Percentiles rank a stretch among this genome's conserved stretches.
Conservation (phyloP, 2,888 invertebrate species). For the Maniola hyperantus region DNA sequence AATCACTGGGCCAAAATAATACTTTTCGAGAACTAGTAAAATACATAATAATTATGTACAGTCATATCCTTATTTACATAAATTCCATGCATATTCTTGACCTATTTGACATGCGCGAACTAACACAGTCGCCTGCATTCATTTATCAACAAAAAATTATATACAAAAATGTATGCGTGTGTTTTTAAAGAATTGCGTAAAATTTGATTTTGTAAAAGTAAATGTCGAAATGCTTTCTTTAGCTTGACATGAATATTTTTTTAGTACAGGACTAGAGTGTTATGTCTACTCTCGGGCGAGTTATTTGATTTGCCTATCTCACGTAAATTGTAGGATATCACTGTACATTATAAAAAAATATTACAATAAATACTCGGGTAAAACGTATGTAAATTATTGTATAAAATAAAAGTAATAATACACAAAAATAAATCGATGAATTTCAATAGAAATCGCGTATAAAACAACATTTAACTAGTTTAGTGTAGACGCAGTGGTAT, state of each 20-base stretch:
- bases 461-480: slow-evolving; percentile 51
- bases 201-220: background rate
- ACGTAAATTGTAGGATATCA: slow-evolving; percentile 2
- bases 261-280: background rate
- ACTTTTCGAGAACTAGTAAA: slow-evolving; percentile 54
- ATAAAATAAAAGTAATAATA: slow-evolving; percentile 50
- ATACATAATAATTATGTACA: background rate
- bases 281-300: background rate
- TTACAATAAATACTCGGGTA: slow-evolving; percentile 41
- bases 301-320: background rate
- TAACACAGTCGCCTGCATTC: background rate
- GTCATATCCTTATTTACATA: slow-evolving; percentile 11
- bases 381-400: slow-evolving; percentile 56
- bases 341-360: slow-evolving; percentile 15
- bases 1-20: slow-evolving; percentile 51
- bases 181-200: background rate
- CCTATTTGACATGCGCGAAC: slow-evolving; percentile 8
- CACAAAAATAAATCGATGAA: slow-evolving; percentile 61
- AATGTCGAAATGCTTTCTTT: background rate
- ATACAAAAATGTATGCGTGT: background rate
- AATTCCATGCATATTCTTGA: background rate
- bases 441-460: slow-evolving; percentile 28
- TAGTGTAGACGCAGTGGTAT: slow-evolving; percentile 50
- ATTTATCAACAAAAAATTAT: background rate
- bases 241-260: background rate